Conservation (phyloP, 1,140 invertebrate species). For the Steinernema feltiae region DNA sequence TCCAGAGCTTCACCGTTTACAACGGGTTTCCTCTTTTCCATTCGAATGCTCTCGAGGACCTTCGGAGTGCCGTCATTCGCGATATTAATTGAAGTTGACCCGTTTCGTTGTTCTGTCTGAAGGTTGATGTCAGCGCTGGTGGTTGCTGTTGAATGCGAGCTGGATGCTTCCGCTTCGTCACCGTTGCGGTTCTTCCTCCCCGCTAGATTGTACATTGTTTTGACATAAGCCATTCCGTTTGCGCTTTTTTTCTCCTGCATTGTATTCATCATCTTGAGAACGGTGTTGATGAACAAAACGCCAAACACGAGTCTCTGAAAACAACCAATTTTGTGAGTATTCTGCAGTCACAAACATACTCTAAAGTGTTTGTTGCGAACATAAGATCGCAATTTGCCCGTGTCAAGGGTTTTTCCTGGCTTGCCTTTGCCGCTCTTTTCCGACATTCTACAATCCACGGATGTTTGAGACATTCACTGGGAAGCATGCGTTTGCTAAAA, state of each 20-base stretch:
- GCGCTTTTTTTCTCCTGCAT: constrained; percentile 44
- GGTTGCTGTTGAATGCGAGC: background rate
- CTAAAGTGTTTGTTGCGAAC: constrained; percentile 50
- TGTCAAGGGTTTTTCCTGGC: constrained; percentile 42
- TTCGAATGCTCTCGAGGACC: constrained; percentile 10
- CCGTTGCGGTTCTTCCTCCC: constrained; percentile 4
- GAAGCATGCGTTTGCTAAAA: constrained; percentile 54
- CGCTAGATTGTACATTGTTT: constrained; percentile 37
- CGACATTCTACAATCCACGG: constrained; percentile 47
- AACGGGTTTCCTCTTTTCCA: background rate
- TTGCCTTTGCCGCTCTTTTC: constrained; percentile 36
- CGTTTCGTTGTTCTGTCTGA: background rate
- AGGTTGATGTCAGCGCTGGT: background rate
- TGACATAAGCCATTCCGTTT: constrained; percentile 46
- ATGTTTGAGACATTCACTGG: constrained; percentile 51
- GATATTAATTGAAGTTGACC: background rate
- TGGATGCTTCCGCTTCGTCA: background rate
- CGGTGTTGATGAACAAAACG: constrained; percentile 45
- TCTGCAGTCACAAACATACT: constrained; percentile 28
- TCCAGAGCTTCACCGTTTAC: background rate
- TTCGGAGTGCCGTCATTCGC: background rate
- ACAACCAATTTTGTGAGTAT: constrained; percentile 5
- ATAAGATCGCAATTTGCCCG: constrained; percentile 45
- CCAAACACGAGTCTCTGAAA: constrained; percentile 46
- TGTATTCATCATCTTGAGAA: constrained; percentile 39